These are phyloP conservation scores for Pygmarrhopalites habei DNA, from an alignment of 1,140 invertebrate genomes.

Conservation along the genomic window DNA sequence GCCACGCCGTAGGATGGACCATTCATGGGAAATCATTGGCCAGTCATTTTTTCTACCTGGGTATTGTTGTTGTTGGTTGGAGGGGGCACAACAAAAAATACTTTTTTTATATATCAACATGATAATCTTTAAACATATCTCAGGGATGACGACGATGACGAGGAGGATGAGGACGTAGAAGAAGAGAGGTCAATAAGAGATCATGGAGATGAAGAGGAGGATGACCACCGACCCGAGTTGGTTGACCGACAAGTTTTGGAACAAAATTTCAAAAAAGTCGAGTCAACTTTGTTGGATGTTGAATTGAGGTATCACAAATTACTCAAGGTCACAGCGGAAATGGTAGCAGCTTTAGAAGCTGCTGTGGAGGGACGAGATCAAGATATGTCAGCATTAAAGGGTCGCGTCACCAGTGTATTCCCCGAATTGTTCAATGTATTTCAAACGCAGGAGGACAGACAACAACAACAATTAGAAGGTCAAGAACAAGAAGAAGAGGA, in stretches of 20 bases:
- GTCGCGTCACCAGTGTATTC: not conserved
- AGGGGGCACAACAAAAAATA: no score
- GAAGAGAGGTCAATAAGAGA: no score
- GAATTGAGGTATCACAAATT: slow-evolving; percentile 7
- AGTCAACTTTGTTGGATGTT: not conserved
- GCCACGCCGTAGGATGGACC: no score
- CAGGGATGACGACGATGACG: not conserved
- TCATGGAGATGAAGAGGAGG: no score
- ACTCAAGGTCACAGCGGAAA: slow-evolving; percentile 1
- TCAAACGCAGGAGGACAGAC: not conserved
- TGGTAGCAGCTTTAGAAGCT: not conserved
- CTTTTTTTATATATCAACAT: no score
- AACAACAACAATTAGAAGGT: not conserved
- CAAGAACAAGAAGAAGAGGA: not conserved
- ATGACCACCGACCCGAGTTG: no score
- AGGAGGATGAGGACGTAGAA: no score
- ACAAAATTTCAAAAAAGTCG: not conserved
- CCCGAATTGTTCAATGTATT: slow-evolving; percentile 1
- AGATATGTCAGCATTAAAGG: not conserved
- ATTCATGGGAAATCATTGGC: no score
- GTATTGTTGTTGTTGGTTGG: no score
- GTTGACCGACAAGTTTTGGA: no score
- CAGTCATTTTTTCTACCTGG: no score
- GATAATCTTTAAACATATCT: not conserved
- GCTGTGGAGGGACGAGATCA: not conserved